A percentile compares a stretch with the other conserved stretches of the same genome.
phyloP scores from a whole-genome alignment of 2,797 vertebrate species.

The Anguilla obscura region DNA sequence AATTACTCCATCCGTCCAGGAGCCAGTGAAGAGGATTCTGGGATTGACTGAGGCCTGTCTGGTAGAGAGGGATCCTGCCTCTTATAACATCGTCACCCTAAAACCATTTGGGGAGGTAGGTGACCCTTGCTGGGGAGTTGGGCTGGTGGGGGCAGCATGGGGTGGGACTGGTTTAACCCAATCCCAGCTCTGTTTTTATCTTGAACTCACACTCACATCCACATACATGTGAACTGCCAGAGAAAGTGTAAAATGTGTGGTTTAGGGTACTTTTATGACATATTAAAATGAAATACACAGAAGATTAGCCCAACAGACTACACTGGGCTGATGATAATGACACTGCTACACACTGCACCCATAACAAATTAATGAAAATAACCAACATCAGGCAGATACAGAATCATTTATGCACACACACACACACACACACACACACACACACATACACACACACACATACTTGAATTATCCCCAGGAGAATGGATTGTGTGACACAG shows the following conservation, averaged over 20 bases:
- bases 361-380: not conserved
- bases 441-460: not conserved
- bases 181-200: not conserved
- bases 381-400: not conserved
- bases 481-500: not conserved
- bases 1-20: slow-evolving; percentile 66
- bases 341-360: not conserved
- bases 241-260: not conserved
- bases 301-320: not conserved
- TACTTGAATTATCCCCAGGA: not conserved
- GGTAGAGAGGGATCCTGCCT: slow-evolving; percentile 94
- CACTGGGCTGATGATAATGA: not conserved
- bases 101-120: slow-evolving; percentile 96
- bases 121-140: not conserved
- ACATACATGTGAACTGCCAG: not conserved
- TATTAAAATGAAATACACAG: not conserved
- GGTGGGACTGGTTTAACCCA: too few species aligned
- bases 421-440: not conserved
- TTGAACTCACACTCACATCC: not conserved
- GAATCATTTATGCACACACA: not conserved
- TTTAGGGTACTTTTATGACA: not conserved
- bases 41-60: slow-evolving; percentile 95
- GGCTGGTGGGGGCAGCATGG: not conserved
- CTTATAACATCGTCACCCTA: slow-evolving; percentile 95
- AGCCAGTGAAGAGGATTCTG: slow-evolving; percentile 89